Percentiles rank a stretch among this genome's conserved stretches.
phyloP scores from a whole-genome alignment of 2,113 vertebrate species.

The Plotosus lineatus region DNA sequence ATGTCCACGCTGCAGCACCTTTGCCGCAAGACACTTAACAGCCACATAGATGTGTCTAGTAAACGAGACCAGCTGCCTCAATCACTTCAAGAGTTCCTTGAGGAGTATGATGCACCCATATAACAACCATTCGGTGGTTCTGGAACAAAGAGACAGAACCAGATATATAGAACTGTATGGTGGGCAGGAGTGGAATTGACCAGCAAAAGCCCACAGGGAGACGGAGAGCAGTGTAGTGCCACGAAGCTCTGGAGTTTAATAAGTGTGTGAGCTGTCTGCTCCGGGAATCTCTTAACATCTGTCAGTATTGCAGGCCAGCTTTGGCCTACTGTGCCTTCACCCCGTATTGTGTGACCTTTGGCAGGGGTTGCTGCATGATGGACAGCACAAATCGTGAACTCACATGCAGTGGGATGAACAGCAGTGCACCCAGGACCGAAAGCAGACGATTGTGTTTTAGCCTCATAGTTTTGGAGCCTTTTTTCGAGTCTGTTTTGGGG shows the following conservation, averaged over 20 bases:
- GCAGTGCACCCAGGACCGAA: conserved; percentile 40
- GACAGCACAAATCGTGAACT: conserved; percentile 49
- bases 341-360: conserved; percentile 43
- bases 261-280: conserved; percentile 26
- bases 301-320: conserved; percentile 51
- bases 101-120: conserved; percentile 93
- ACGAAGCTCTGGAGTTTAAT: conserved; percentile 3
- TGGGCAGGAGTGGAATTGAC: conserved; percentile 33
- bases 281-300: conserved; percentile 36
- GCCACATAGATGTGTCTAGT: conserved; percentile 79
- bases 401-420: conserved; percentile 30
- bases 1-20: conserved; percentile 94
- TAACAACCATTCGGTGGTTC: conserved; percentile 63
- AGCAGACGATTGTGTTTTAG: not conserved
- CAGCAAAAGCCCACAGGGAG: conserved; percentile 33
- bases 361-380: conserved; percentile 43
- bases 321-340: conserved; percentile 51
- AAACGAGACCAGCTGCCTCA: conserved; percentile 84
- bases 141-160: conserved; percentile 18
- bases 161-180: conserved; percentile 29
- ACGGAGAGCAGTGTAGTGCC: conserved; percentile 6
- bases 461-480: not conserved
- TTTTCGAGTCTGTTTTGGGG: not conserved
- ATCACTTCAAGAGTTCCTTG: conserved; percentile 89
- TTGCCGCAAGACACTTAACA: conserved; percentile 93